A percentile compares a stretch with the other conserved stretches of the same genome.
Conservation (phyloP, 2,888 invertebrate genomes). For the Craniophora ligustri region DNA sequence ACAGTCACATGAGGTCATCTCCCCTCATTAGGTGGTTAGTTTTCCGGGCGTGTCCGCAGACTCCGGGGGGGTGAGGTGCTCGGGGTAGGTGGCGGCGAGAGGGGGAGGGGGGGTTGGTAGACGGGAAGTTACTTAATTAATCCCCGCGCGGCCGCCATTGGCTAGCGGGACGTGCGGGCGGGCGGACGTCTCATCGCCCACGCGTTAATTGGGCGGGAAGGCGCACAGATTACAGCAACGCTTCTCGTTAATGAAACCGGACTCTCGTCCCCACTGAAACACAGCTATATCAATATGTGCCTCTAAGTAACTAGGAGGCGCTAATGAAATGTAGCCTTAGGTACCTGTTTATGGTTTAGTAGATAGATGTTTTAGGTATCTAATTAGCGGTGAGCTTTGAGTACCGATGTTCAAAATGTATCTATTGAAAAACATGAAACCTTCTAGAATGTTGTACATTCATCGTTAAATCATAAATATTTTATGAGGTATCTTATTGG, state of each 20-base stretch:
- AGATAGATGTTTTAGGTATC: neutral
- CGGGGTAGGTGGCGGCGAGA: conserved; percentile 58
- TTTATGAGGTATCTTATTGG: conserved; percentile 18
- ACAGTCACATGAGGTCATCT: conserved; percentile 88
- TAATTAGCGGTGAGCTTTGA: neutral
- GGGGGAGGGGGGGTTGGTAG: conserved; percentile 67
- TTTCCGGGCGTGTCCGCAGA: conserved; percentile 89
- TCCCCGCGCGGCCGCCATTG: conserved; percentile 87
- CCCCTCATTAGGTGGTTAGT: conserved; percentile 89
- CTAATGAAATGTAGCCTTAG: conserved; percentile 9
- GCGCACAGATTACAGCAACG: conserved; percentile 74
- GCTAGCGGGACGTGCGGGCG: conserved; percentile 78
- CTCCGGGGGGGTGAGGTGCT: conserved; percentile 77
- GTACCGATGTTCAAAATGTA: neutral
- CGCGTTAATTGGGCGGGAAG: conserved; percentile 88
- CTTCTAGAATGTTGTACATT: conserved; percentile 20
- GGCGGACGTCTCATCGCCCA: conserved; percentile 83
- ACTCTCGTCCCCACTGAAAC: conserved; percentile 63
- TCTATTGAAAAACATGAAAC: conserved; percentile 1
- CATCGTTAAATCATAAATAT: conserved; percentile 22
- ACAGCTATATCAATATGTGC: conserved; percentile 28
- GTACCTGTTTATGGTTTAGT: neutral
- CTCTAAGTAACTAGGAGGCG: conserved; percentile 10
- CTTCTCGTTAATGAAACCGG: conserved; percentile 81
- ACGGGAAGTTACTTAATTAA: conserved; percentile 88